phyloP scores from a whole-genome alignment of 2,113 vertebrate genomes.

The Lucifuga dentata region DNA sequence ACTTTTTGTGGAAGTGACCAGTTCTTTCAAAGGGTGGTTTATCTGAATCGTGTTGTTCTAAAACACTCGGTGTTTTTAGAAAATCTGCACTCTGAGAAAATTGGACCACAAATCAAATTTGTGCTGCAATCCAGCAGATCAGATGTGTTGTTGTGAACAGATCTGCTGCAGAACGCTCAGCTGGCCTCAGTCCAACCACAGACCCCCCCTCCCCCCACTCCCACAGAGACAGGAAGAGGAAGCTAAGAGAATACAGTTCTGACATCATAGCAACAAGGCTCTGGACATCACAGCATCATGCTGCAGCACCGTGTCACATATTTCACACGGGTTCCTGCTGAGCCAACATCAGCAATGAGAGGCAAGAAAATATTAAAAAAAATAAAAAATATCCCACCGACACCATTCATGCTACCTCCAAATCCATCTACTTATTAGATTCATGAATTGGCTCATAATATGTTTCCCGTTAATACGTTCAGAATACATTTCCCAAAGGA shows the following conservation, averaged over 20 bases:
- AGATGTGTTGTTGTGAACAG: slow-evolving; percentile 31
- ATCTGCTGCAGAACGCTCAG: neutral
- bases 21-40: no score
- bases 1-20: no score
- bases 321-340: no score
- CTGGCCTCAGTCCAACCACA: slow-evolving; percentile 45
- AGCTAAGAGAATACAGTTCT: slow-evolving; percentile 64
- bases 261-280: slow-evolving; percentile 64
- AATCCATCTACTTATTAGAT: no score
- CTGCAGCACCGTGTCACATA: neutral
- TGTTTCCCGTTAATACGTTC: no score
- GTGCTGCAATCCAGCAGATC: slow-evolving; percentile 40
- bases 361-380: no score
- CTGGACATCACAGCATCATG: neutral
- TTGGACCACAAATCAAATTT: slow-evolving; percentile 14
- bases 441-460: no score
- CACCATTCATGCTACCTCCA: no score
- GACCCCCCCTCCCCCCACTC: neutral
- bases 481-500: no score
- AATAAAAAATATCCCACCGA: no score
- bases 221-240: slow-evolving; percentile 67
- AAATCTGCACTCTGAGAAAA: slow-evolving; percentile 19
- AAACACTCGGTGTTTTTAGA: neutral
- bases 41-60: no score
- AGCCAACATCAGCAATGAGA: no score